Conservation (phyloP, 2,888 invertebrate genomes). For the Hypsopygia costalis region DNA sequence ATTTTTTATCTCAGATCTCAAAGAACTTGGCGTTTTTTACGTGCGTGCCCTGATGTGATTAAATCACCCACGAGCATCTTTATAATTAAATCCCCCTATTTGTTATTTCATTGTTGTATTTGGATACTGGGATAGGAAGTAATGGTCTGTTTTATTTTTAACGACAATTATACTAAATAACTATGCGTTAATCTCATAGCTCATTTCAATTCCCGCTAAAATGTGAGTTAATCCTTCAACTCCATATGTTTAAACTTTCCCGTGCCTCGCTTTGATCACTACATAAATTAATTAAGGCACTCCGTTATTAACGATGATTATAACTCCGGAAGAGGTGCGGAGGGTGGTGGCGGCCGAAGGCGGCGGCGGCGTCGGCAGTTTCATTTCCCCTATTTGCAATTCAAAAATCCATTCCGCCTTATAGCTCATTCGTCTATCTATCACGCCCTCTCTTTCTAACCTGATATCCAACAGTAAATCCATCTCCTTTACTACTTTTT, state of each 20-base stretch:
- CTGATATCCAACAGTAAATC: constrained; percentile 23
- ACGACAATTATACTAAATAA: neutral
- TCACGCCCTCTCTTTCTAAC: constrained; percentile 39
- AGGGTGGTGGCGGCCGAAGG: constrained; percentile 48
- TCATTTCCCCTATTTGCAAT: constrained; percentile 77
- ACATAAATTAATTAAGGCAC: constrained; percentile 70
- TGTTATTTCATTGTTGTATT: constrained; percentile 21
- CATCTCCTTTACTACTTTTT: constrained; percentile 46
- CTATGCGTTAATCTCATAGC: neutral
- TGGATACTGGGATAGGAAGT: constrained; percentile 8
- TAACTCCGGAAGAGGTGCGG: constrained; percentile 57
- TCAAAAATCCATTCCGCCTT: constrained; percentile 68
- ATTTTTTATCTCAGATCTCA: constrained; percentile 10
- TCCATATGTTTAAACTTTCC: constrained; percentile 32
- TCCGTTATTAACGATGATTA: constrained; percentile 73
- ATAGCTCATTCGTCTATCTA: constrained; percentile 39
- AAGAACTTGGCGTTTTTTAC: constrained; percentile 18
- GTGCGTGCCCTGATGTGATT: constrained; percentile 14
- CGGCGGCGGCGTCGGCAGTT: constrained; percentile 56
- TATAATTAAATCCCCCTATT: constrained; percentile 32
- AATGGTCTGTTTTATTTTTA: neutral
- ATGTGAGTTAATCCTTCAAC: constrained; percentile 20
- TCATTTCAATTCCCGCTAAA: neutral
- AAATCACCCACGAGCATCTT: constrained; percentile 29
- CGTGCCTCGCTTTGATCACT: constrained; percentile 58